Evolutionary conservation across 2,888 invertebrate genomes (phyloP).

Genomic region (Trisateles emortualis): DNA sequence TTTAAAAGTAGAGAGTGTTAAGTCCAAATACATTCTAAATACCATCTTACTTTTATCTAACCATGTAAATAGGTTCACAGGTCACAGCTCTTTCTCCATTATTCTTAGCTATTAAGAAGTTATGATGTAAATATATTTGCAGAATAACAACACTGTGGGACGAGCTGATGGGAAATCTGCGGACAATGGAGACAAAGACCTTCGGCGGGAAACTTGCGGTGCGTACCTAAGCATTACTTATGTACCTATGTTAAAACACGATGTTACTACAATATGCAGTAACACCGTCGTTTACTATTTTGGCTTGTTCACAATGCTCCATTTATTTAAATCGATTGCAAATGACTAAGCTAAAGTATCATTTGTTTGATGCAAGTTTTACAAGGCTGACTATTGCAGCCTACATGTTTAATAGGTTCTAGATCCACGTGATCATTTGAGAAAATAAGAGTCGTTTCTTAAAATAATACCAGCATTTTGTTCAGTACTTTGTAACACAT

Average conservation of each 20-base stretch:
- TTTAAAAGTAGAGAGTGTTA: no score
- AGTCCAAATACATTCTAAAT: no score
- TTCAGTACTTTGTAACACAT: no score
- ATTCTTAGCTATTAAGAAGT: conserved; percentile 24
- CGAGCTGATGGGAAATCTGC: conserved; percentile 57
- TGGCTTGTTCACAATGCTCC: background rate
- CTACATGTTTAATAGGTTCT: no score
- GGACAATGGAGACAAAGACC: conserved; percentile 69
- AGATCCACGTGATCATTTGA: no score
- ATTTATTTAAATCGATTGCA: background rate
- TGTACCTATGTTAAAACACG: no score
- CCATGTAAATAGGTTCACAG: conserved; percentile 21
- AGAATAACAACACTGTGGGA: conserved; percentile 64
- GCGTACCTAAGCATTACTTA: conserved; percentile 46
- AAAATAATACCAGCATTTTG: no score
- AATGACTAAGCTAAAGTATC: background rate
- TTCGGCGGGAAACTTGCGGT: conserved; percentile 73
- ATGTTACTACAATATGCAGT: background rate
- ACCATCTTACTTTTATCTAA: no score
- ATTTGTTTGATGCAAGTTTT: no score
- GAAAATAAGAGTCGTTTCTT: no score
- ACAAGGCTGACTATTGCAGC: no score
- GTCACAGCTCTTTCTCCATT: conserved; percentile 24
- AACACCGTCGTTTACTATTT: no score
- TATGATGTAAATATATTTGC: conserved; percentile 52